A percentile compares a stretch with the other conserved stretches of the same genome.
These are phyloP conservation scores for Toxotes jaculatrix DNA, from an alignment of 2,113 vertebrate genomes.

Conservation along the genomic window DNA sequence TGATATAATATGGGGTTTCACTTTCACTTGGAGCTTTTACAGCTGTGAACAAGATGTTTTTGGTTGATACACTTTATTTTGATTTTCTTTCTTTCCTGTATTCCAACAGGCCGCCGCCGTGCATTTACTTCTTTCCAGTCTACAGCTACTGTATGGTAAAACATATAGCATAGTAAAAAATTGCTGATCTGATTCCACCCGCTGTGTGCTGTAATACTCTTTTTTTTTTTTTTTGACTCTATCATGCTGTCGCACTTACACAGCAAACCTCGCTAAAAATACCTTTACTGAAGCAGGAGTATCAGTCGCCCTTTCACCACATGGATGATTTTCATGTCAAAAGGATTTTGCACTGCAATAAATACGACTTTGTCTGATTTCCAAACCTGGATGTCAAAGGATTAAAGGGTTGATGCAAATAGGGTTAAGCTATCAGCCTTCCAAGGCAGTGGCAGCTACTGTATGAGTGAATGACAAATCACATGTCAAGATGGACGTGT, in stretches of 20 bases:
- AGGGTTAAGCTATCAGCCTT: conserved; percentile 26
- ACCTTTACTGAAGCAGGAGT: background rate
- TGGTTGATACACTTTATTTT: background rate
- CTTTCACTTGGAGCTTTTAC: background rate
- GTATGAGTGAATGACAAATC: conserved; percentile 26
- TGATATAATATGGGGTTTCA: background rate
- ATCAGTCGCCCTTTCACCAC: conserved; percentile 23
- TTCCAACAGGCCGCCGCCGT: background rate
- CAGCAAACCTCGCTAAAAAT: background rate
- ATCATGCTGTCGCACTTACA: background rate
- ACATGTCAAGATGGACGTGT: conserved; percentile 1
- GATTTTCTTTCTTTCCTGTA: background rate
- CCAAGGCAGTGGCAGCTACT: conserved; percentile 15
- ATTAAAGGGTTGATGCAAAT: conserved; percentile 52
- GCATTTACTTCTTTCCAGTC: background rate
- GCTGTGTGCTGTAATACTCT: background rate
- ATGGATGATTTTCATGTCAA: conserved; percentile 50
- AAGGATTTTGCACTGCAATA: conserved; percentile 28
- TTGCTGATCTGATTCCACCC: background rate
- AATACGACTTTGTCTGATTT: conserved; percentile 27
- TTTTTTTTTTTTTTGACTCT: conserved; percentile 3
- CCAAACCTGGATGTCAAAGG: conserved; percentile 13
- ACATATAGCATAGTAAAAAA: background rate
- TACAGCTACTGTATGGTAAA: background rate
- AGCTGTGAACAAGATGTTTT: background rate